Evolutionary conservation across 2,113 vertebrate species (phyloP).

Genomic region (cattle (Bos taurus)): ARS-UCD2.0 NC_037340.1:55579001-55579500

Average conservation of each 20-base stretch:
- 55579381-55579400: fast-evolving
- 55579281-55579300: fast-evolving
- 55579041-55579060: background rate
- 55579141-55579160: background rate
- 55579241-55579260: background rate
- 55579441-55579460: background rate
- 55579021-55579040: no score
- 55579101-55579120: background rate
- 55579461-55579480: background rate
- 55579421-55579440: no score
- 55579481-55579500: fast-evolving
- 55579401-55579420: no score
- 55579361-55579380: fast-evolving
- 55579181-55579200: background rate
- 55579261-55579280: background rate
- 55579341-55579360: fast-evolving
- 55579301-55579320: background rate
- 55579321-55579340: background rate
- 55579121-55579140: background rate
- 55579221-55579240: fast-evolving
- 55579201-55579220: fast-evolving
- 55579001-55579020: background rate
- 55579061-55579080: background rate
- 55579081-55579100: background rate
- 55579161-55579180: background rate